Evolutionary conservation across 2,797 vertebrate species (phyloP).

Genomic region (Enteromius afrohamiltoni): DNA sequence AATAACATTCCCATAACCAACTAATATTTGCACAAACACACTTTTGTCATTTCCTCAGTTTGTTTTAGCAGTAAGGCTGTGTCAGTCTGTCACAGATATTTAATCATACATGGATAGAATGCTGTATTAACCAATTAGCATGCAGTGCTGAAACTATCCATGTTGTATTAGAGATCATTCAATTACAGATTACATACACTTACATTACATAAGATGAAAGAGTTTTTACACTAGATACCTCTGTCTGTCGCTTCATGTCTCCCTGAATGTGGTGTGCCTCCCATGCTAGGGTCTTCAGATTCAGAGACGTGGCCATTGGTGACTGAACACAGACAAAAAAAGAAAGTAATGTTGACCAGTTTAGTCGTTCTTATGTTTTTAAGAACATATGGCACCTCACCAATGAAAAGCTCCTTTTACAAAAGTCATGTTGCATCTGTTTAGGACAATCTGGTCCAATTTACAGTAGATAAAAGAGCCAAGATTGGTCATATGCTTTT

Average conservation of each 20-base stretch:
- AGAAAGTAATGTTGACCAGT: slow-evolving; percentile 46
- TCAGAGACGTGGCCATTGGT: slow-evolving; percentile 42
- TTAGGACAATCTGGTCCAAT: slow-evolving; percentile 53
- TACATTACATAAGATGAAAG: background rate
- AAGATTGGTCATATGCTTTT: background rate
- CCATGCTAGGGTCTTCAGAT: slow-evolving; percentile 38
- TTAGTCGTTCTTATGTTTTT: slow-evolving; percentile 32
- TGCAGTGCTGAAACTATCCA: background rate
- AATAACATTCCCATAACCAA: slow-evolving; percentile 53
- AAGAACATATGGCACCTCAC: slow-evolving; percentile 59
- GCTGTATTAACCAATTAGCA: background rate
- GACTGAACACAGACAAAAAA: slow-evolving; percentile 54
- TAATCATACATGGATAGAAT: background rate
- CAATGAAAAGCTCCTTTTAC: slow-evolving; percentile 22
- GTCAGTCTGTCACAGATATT: slow-evolving; percentile 35
- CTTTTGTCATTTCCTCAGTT: slow-evolving; percentile 62
- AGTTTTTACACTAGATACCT: background rate
- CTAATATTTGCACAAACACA: slow-evolving; percentile 41
- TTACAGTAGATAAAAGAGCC: slow-evolving; percentile 16
- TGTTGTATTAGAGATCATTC: background rate
- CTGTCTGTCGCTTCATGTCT: slow-evolving; percentile 32
- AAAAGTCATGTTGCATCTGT: background rate
- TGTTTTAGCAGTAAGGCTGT: slow-evolving; percentile 51
- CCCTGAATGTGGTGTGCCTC: slow-evolving; percentile 44
- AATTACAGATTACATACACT: too few species aligned